Base-by-base conservation (phyloP, 2,113 vertebrate genomes). In the Megaceryle maxima region DNA sequence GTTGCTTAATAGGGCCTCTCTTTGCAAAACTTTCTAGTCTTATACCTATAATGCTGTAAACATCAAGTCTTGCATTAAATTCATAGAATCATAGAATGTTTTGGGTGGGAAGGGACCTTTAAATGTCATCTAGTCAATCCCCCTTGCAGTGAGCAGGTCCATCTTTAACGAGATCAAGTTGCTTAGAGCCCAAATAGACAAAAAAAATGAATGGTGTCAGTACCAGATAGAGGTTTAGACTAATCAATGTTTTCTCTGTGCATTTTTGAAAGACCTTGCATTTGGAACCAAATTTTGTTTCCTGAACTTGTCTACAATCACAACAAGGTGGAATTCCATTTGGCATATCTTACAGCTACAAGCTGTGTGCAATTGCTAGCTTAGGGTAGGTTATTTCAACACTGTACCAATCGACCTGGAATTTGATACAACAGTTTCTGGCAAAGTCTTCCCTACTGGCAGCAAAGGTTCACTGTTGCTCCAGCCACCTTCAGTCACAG, bases 381-480 rank as follows among this genome's bases (percentile, higher is more conserved):
- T 91, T 74, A 46, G 9, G 51, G 29, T 17, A 81, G 55, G 60
- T 88, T 95, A 79, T 93, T 92, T 92, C 89, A 62, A 22, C 53
- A 66, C n/a, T 68, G 66, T 55, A 69, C 53, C 48, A 84, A 50
- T 86, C 70, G 91, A 88, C 41, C 68, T 87, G 86, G 82, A 91
- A 88, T 93, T 93, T 60, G 53, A 92, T 93, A 55, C 44, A 67
- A 39, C 20, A 56, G 78, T 90, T 92, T 63, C 50, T 74, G 88
- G 37, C 5, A 10, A 94, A 83, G 37, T 39, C 75, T 96, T 77
- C 46, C 31, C 31, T 87, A 22, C n/a, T 60, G 69, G 68, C 46
- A 72, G 29, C 43, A 90, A 75, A 92, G 7, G 13, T 70, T 95
- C 6, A 1, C 48, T 89, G 69, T 89, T 91, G 79, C 75, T 70